A percentile compares a stretch with the other conserved stretches of the same genome.
Evolutionary conservation across 2,797 vertebrate genomes (phyloP).

Genomic region (Malacoraja senta): DNA sequence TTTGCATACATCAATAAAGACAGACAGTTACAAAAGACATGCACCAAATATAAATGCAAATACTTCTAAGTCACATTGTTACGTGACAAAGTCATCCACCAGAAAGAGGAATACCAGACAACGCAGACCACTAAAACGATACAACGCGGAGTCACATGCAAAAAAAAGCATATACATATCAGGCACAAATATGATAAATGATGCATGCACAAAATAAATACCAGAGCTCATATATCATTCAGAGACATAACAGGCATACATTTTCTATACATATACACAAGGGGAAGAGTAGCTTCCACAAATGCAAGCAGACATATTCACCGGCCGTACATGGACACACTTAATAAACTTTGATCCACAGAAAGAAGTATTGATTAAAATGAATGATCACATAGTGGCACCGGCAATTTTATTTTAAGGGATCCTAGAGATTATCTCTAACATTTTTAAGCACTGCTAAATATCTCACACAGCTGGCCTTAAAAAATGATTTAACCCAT

Average conservation of each 20-base stretch:
- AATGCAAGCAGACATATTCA: neutral
- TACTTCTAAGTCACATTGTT: neutral
- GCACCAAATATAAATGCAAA: neutral
- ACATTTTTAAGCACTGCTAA: neutral
- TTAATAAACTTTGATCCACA: neutral
- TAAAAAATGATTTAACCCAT: neutral
- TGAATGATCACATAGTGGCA: neutral
- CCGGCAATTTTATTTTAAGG: neutral
- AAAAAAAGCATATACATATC: neutral
- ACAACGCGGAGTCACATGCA: neutral
- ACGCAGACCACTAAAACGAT: neutral
- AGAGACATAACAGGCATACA: conserved; percentile 1
- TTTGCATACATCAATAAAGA: neutral
- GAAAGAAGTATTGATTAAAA: neutral
- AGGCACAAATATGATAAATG: neutral
- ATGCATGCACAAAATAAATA: neutral
- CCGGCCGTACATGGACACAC: neutral
- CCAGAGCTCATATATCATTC: neutral
- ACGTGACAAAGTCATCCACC: neutral
- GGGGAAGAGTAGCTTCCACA: neutral
- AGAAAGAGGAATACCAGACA: neutral
- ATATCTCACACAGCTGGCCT: neutral
- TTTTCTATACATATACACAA: neutral
- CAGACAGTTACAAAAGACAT: neutral
- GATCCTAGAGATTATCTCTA: neutral